Percentiles rank a stretch among this genome's conserved stretches.
These are phyloP conservation scores for Anguilla rostrata DNA, from an alignment of 2,113 vertebrate genomes.

Conservation along the genomic window DNA sequence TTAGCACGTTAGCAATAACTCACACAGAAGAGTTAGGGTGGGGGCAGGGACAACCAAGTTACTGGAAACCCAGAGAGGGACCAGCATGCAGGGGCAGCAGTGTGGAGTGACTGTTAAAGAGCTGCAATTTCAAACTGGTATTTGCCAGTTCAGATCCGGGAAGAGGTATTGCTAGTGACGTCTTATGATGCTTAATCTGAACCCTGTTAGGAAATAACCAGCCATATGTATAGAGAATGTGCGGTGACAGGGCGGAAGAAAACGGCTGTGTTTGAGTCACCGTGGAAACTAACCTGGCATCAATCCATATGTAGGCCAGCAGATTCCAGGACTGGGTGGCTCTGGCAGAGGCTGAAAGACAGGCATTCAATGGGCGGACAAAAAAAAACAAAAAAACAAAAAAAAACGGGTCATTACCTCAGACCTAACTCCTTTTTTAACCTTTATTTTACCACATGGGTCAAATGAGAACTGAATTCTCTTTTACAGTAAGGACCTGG, in stretches of 20 bases:
- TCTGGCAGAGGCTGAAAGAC: constrained; percentile 66
- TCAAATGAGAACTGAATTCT: too few relatives aligned
- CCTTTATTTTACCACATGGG: too few relatives aligned
- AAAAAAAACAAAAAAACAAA: background rate
- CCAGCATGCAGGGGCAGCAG: background rate
- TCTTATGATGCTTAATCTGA: background rate
- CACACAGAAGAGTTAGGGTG: background rate
- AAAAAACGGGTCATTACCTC: background rate
- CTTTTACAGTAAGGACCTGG: too few relatives aligned
- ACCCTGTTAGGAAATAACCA: background rate
- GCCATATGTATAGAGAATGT: background rate
- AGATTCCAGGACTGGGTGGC: constrained; percentile 60
- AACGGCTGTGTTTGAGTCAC: background rate
- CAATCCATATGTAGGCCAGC: constrained; percentile 74
- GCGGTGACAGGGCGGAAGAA: background rate
- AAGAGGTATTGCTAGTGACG: background rate
- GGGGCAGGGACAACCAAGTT: background rate
- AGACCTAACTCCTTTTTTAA: too few relatives aligned
- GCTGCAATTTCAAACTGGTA: background rate
- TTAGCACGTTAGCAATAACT: background rate
- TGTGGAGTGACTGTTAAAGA: background rate
- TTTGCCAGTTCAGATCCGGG: background rate
- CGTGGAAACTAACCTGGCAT: constrained; percentile 70
- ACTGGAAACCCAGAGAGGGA: background rate
- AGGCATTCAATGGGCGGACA: constrained; percentile 15